phyloP scores from a whole-genome alignment of 2,797 vertebrate genomes.

The Echeneis naucrates region DNA sequence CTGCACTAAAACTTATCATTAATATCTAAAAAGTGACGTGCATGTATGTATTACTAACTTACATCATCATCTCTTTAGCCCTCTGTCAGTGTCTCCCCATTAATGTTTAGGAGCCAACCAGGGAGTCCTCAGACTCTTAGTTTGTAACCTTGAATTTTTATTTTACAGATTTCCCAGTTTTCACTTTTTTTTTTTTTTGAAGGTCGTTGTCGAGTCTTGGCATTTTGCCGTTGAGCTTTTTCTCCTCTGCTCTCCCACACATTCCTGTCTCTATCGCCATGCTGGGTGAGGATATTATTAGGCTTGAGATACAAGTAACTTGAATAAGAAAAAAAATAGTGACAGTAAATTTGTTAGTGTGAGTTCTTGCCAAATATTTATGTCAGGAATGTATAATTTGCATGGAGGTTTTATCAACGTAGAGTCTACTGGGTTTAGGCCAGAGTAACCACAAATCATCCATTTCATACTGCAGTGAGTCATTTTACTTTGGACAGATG shows the following conservation, averaged over 20 bases:
- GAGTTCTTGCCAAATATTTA: conserved; percentile 40
- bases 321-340: conserved; percentile 29
- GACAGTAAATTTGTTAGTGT: conserved; percentile 29
- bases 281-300: conserved; percentile 42
- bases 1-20: not conserved
- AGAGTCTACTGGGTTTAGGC: conserved; percentile 1
- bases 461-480: conserved; percentile 18
- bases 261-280: conserved; percentile 67
- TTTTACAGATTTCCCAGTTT: conserved; percentile 62
- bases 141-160: conserved; percentile 74
- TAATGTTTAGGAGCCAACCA: conserved; percentile 14
- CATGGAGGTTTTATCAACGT: conserved; percentile 23
- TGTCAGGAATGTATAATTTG: conserved; percentile 24
- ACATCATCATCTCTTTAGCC: conserved; percentile 9
- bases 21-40: not conserved
- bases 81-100: conserved; percentile 4
- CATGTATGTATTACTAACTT: not conserved
- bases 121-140: conserved; percentile 37
- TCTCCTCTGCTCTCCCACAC: conserved; percentile 67
- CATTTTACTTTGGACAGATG: not conserved
- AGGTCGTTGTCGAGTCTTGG: conserved; percentile 74
- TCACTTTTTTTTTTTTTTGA: conserved; percentile 47
- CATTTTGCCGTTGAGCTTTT: conserved; percentile 70
- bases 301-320: conserved; percentile 27
- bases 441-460: conserved; percentile 21